These are phyloP conservation scores for Apeltes quadracus DNA, from an alignment of 2,113 vertebrate genomes.

Conservation along the genomic window DNA sequence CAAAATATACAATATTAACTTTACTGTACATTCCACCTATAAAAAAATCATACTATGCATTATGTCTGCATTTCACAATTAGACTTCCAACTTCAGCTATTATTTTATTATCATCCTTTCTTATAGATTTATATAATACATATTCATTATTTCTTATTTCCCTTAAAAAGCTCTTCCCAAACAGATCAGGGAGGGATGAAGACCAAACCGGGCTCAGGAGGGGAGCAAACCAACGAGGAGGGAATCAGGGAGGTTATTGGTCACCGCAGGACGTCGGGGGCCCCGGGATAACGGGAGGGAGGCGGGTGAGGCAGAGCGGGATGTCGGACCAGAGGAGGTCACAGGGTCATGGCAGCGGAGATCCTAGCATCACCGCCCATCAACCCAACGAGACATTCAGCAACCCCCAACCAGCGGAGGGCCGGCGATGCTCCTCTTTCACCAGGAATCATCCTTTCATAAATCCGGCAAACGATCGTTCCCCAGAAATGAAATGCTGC, in stretches of 20 bases:
- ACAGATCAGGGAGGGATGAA: conserved; percentile 42
- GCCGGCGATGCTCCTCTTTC: conserved; percentile 12
- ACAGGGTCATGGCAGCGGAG: conserved; percentile 69
- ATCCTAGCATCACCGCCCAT: conserved; percentile 71
- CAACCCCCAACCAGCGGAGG: conserved; percentile 52
- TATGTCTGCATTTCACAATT: conserved; percentile 68
- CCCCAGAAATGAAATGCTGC: not conserved
- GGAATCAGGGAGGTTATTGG: conserved; percentile 36
- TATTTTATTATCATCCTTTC: conserved; percentile 36
- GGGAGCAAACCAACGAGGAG: conserved; percentile 27
- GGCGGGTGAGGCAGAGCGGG: conserved; percentile 68
- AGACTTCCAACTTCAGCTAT: conserved; percentile 47
- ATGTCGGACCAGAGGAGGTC: conserved; percentile 58
- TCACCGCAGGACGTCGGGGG: conserved; percentile 13
- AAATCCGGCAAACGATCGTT: no score
- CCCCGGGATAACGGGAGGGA: not conserved
- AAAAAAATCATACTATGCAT: conserved; percentile 64
- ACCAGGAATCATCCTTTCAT: not conserved
- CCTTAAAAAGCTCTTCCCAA: conserved; percentile 52
- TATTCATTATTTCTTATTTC: conserved; percentile 36
- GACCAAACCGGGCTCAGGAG: conserved; percentile 34
- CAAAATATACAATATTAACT: conserved; percentile 96
- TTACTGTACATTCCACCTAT: conserved; percentile 80
- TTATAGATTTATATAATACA: conserved; percentile 61
- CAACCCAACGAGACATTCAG: conserved; percentile 57